Evolutionary conservation across 2,797 vertebrate species (phyloP).

Genomic region (Phyllotis vaccarum): DNA sequence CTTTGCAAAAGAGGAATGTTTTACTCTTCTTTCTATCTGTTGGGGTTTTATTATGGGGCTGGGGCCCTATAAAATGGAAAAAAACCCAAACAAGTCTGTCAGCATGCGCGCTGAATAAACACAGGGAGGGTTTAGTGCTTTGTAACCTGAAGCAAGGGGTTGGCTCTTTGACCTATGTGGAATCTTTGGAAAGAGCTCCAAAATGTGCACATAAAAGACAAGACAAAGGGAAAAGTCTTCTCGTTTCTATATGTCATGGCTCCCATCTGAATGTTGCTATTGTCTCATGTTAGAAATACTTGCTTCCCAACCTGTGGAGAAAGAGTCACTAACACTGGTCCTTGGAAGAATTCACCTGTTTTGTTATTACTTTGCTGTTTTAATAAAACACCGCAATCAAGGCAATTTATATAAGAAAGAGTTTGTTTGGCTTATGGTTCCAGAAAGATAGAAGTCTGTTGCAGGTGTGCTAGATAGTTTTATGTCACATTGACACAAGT

Average conservation of each 20-base stretch:
- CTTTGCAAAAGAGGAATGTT: not conserved
- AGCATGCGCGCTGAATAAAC: not conserved
- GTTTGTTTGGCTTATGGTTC: not conserved
- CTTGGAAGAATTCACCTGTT: not conserved
- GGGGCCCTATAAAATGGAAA: not conserved
- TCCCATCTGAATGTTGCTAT: not conserved
- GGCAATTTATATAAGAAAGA: not conserved
- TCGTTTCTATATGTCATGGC: not conserved
- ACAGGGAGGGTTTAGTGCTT: not conserved
- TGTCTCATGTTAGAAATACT: not conserved
- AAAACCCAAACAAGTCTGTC: not conserved
- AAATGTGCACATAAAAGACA: not conserved
- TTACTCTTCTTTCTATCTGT: not conserved
- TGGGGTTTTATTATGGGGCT: not conserved
- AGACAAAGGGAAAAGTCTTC: not conserved
- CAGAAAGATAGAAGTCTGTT: not conserved
- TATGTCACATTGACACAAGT: not conserved
- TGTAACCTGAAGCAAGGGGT: not conserved
- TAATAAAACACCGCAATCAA: not conserved
- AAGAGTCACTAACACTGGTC: not conserved
- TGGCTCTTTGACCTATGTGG: not conserved
- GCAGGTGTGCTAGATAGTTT: not conserved
- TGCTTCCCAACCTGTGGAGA: not conserved
- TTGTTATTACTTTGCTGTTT: not conserved
- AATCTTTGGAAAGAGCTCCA: not conserved